Evolutionary conservation across 2,797 vertebrate species (phyloP).

Genomic region (Enteromius mattozi): DNA sequence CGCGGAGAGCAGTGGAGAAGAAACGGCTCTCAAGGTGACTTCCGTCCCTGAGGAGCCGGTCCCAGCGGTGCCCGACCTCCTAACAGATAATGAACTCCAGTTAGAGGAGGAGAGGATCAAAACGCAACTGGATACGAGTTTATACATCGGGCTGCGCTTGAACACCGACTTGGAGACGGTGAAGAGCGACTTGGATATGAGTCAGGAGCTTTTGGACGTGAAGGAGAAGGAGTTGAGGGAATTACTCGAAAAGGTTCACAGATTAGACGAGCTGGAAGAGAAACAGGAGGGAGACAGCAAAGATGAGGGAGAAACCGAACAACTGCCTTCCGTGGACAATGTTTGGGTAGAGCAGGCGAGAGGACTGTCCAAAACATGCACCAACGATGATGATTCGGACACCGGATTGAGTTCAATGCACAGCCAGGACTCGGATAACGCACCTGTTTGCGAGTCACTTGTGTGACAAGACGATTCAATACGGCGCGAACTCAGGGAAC

Average conservation of each 20-base stretch:
- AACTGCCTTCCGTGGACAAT: constrained; percentile 59
- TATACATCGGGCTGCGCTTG: constrained; percentile 91
- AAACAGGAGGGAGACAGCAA: constrained; percentile 44
- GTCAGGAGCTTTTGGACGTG: constrained; percentile 83
- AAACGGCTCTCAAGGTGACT: constrained; percentile 61
- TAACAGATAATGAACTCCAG: constrained; percentile 73
- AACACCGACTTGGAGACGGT: constrained; percentile 89
- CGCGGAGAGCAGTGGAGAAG: constrained; percentile 66
- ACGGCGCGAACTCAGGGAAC: constrained; percentile 63
- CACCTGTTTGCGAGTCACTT: constrained; percentile 90
- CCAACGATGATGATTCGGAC: constrained; percentile 95
- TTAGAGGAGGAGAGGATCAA: constrained; percentile 87
- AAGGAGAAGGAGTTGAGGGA: constrained; percentile 86
- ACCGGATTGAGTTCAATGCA: constrained; percentile 98
- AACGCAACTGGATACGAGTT: constrained; percentile 92
- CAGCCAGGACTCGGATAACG: constrained; percentile 95
- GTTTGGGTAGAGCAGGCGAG: constrained; percentile 84
- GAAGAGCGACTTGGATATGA: constrained; percentile 83
- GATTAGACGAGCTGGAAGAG: constrained; percentile 68
- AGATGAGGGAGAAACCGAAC: constrained; percentile 55
- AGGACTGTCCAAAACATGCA: constrained; percentile 81
- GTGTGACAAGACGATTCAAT: constrained; percentile 74
- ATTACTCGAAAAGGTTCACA: constrained; percentile 82
- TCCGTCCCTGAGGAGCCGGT: constrained; percentile 10
- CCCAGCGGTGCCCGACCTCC: constrained; percentile 62